phyloP scores from a whole-genome alignment of 2,113 vertebrate genomes.

The Melanocharis versteri region DNA sequence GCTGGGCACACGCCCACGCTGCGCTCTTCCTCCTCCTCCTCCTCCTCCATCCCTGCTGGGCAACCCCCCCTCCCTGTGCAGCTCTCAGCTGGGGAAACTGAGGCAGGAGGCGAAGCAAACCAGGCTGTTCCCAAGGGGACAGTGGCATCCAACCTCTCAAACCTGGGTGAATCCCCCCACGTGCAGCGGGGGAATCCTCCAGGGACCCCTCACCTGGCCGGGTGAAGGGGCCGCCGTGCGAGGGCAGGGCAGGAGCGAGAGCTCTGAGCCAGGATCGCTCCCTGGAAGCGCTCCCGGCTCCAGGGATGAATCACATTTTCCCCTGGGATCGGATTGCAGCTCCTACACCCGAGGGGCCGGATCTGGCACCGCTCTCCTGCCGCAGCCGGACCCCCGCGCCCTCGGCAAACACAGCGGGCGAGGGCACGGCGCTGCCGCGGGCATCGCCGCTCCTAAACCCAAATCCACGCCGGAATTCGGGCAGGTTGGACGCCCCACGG shows the following conservation, averaged over 20 bases:
- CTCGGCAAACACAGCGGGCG: background rate
- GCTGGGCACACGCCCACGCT: background rate
- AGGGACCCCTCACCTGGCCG: fast-evolving
- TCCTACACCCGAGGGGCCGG: fast-evolving
- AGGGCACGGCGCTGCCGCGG: fast-evolving
- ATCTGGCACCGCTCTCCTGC: fast-evolving
- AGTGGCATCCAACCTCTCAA: fast-evolving
- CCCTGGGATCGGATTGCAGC: background rate
- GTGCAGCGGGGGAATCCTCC: fast-evolving
- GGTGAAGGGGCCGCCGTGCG: fast-evolving
- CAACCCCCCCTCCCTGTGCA: background rate
- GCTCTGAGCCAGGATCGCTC: background rate
- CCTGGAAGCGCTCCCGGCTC: background rate
- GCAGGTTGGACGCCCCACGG: fast-evolving
- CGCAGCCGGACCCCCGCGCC: background rate
- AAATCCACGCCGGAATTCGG: fast-evolving
- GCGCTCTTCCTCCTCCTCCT: background rate
- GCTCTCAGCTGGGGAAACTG: background rate
- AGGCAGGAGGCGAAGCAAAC: background rate
- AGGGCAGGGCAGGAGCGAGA: background rate
- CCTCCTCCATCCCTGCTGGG: background rate
- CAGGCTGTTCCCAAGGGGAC: background rate
- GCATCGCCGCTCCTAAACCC: fast-evolving
- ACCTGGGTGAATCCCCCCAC: fast-evolving
- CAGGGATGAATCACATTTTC: background rate